phyloP scores from a whole-genome alignment of 2,888 invertebrate genomes.

The Drosophila siamana region DNA sequence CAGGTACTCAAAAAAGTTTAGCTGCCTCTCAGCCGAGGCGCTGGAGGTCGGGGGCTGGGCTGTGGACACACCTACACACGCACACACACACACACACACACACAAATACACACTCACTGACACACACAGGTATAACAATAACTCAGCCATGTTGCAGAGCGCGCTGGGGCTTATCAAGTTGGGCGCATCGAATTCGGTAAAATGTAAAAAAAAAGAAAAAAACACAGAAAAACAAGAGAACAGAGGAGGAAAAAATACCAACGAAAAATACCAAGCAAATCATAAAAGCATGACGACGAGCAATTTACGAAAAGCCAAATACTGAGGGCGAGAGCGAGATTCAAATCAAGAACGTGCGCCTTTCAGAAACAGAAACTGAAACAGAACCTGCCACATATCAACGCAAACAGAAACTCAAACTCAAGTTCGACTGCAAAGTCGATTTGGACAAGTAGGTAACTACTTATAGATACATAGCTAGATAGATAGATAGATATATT shows the following conservation, averaged over 20 bases:
- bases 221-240: constrained; percentile 2
- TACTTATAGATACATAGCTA: constrained; percentile 31
- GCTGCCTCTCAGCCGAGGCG: constrained; percentile 18
- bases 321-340: constrained; percentile 54
- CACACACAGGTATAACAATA: constrained; percentile 65
- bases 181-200: constrained; percentile 75
- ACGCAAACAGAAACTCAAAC: neutral
- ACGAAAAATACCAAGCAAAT: constrained; percentile 76
- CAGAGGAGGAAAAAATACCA: constrained; percentile 37
- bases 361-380: constrained; percentile 33
- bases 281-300: constrained; percentile 81
- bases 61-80: constrained; percentile 72
- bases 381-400: constrained; percentile 8
- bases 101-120: constrained; percentile 17
- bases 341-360: constrained; percentile 78
- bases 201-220: constrained; percentile 34
- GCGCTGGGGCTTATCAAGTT: constrained; percentile 73
- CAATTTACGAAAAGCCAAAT: constrained; percentile 75
- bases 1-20: constrained; percentile 47
- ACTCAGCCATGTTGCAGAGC: constrained; percentile 60
- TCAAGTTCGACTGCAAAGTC: constrained; percentile 33
- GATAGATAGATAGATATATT: constrained; percentile 8
- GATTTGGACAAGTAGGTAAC: constrained; percentile 48
- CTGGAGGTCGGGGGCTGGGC: constrained; percentile 35
- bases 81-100: constrained; percentile 26